Conservation (phyloP, 1,140 invertebrate genomes). For the Leptinotarsa lineolata region DNA sequence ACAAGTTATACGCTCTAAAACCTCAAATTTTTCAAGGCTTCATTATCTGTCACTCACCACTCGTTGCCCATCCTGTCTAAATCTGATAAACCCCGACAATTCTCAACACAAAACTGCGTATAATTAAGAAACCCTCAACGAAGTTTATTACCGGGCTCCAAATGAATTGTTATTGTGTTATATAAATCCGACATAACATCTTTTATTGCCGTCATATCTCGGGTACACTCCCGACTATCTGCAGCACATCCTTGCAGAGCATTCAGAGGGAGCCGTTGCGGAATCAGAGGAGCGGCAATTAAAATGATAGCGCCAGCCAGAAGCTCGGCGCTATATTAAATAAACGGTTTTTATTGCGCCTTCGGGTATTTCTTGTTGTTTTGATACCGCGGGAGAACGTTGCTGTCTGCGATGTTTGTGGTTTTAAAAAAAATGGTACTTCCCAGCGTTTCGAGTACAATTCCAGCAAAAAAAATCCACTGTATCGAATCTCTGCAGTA, state of each 20-base stretch:
- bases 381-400: not conserved
- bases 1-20: too few species aligned
- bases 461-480: too few species aligned
- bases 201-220: conserved; percentile 8
- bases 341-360: conserved; percentile 2
- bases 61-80: too few species aligned
- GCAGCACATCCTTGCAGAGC: not conserved
- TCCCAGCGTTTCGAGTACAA: too few species aligned
- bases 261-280: not conserved
- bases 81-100: not conserved
- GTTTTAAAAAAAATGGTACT: too few species aligned
- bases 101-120: not conserved
- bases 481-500: too few species aligned
- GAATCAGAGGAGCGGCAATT: not conserved
- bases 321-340: not conserved
- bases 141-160: not conserved
- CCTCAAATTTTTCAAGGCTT: too few species aligned
- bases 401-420: too few species aligned
- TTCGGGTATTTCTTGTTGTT: not conserved
- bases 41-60: too few species aligned
- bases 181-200: conserved; percentile 1
- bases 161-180: conserved; percentile 4
- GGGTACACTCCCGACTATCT: not conserved
- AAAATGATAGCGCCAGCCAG: not conserved
- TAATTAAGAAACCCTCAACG: conserved; percentile 6